Base-by-base conservation (phyloP, 2,113 vertebrate genomes). In the Genyomyrus donnyi region DNA sequence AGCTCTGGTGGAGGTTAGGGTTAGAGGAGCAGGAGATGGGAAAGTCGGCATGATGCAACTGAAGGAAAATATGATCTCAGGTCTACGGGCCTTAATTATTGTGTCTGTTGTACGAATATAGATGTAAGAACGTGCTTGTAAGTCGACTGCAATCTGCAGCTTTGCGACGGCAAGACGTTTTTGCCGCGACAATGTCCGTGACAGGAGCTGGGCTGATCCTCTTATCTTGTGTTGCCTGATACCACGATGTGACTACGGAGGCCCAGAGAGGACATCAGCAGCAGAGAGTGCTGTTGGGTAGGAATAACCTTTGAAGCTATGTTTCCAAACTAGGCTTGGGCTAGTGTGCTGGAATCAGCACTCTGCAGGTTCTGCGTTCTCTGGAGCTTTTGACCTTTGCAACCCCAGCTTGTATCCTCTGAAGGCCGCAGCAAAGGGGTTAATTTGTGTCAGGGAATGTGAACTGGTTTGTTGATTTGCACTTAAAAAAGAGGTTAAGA, bases 281-380 rank as follows among this genome's bases (percentile, higher is more conserved):
- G 31, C n/a, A 52, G 89, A 90, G 77, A 83, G 90, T 89, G 89
- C 90, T 88, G 89, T 89, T 35, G 24, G 88, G 87, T 89, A 89
- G 89, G 85, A 89, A 90, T 46, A 89, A 53, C 89, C 85, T 89
- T 85, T 89, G 52, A 89, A 92, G 85, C 27, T 9, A 84, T 90
- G 89, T 88, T 91, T 89, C 84, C 87, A 90, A 87, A 91, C 89
- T 35, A 39, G 46, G 90, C 87, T 56, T 88, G 84, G 77, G 48
- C 21, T 87, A 53, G 66, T 50, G 83, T 91, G 74, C 56, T 87
- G 42, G n/a, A 86, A 88, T 93, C 90, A 87, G 89, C 87, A 84
- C 80, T 91, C 88, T 35, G 31, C 42, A 86, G 88, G 85, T 70
- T 86, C 83, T 80, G 21, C 17, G 87, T 15, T 35, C 77, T 83